phyloP scores from a whole-genome alignment of 2,797 vertebrate species.

The Pterois miles region DNA sequence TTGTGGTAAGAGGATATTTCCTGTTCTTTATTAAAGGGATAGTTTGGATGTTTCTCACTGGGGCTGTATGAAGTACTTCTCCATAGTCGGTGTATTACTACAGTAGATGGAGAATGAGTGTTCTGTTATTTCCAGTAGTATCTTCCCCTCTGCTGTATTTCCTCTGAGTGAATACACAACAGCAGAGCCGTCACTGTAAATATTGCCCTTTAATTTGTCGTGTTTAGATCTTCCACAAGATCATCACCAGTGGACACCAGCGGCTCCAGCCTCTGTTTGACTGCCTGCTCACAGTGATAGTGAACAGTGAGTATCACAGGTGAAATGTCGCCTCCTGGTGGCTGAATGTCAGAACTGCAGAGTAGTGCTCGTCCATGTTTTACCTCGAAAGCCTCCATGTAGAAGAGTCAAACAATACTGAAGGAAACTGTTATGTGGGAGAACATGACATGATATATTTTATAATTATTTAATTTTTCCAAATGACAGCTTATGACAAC shows the following conservation, averaged over 20 bases:
- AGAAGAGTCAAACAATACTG: rapidly evolving
- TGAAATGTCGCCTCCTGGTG: conserved; percentile 26
- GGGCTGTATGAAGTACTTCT: no score
- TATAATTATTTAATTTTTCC: no score
- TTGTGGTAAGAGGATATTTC: conserved; percentile 84
- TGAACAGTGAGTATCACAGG: conserved; percentile 87
- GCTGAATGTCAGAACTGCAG: not conserved
- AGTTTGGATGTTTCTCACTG: no score
- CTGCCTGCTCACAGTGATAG: conserved; percentile 95
- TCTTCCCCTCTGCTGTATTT: no score
- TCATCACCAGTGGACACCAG: conserved; percentile 95
- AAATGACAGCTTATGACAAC: no score
- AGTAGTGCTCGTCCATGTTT: no score
- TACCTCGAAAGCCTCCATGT: not conserved
- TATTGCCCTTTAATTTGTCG: not conserved
- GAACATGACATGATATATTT: no score
- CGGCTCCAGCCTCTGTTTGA: conserved; percentile 95
- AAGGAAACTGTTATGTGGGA: not conserved
- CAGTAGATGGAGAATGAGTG: no score
- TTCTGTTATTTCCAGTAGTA: no score
- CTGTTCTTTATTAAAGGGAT: not conserved
- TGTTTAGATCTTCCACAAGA: conserved; percentile 94
- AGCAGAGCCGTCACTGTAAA: not conserved
- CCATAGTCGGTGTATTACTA: no score
- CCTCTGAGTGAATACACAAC: not conserved